These are phyloP conservation scores for Neuroterus valhalla DNA, from an alignment of 1,140 invertebrate species.

Conservation along the genomic window DNA sequence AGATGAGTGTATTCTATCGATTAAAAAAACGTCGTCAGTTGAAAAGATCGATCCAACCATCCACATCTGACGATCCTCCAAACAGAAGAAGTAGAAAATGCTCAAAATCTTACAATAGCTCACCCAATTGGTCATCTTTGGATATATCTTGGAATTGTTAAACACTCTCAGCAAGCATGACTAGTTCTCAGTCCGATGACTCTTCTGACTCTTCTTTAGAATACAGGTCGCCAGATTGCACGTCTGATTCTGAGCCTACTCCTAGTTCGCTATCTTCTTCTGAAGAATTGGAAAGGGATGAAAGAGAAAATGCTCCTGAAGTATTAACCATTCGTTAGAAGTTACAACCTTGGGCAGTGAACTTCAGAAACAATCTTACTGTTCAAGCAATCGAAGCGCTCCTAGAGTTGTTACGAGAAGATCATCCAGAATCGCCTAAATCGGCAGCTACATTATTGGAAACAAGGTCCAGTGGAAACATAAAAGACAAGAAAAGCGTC, in stretches of 20 bases:
- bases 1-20: too few relatives aligned
- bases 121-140: too few relatives aligned
- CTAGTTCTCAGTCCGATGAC: neutral
- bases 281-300: neutral
- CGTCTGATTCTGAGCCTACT: neutral
- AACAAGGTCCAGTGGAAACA: conserved; percentile 7
- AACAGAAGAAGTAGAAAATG: too few relatives aligned
- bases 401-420: neutral
- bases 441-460: neutral
- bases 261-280: neutral
- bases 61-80: too few relatives aligned
- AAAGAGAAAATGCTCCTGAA: neutral
- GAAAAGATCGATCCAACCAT: too few relatives aligned
- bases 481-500: conserved; percentile 6
- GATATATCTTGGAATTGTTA: too few relatives aligned
- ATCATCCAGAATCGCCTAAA: neutral
- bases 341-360: neutral
- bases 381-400: neutral
- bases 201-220: neutral
- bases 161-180: neutral
- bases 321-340: neutral
- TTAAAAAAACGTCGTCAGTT: too few relatives aligned
- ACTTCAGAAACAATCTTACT: conserved; percentile 1
- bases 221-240: neutral
- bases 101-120: too few relatives aligned